These are phyloP conservation scores for Drosophila mercatorum DNA, from an alignment of 2,888 invertebrate genomes.

Conservation along the genomic window DNA sequence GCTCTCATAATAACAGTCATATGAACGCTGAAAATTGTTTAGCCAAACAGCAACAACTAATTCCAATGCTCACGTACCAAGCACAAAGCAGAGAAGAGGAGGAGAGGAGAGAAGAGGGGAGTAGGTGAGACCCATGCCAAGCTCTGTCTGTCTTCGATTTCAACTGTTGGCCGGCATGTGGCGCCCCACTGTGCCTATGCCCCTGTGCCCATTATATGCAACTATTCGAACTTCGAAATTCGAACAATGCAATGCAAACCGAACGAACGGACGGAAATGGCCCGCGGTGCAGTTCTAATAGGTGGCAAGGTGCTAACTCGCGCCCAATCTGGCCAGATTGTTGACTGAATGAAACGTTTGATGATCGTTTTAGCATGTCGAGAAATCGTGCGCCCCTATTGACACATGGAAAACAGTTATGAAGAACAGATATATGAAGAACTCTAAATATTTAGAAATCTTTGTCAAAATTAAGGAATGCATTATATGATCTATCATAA, in stretches of 20 bases:
- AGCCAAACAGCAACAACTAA: slow-evolving; percentile 55
- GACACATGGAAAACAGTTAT: not conserved
- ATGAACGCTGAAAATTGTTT: slow-evolving; percentile 49
- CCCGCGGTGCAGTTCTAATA: slow-evolving; percentile 47
- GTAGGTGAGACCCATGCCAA: slow-evolving; percentile 59
- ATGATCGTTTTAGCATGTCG: slow-evolving; percentile 57
- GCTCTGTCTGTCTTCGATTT: slow-evolving; percentile 42
- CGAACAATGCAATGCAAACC: slow-evolving; percentile 25
- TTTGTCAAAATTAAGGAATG: not conserved
- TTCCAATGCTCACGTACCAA: slow-evolving; percentile 65
- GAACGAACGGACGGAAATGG: slow-evolving; percentile 59
- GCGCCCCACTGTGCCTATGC: slow-evolving; percentile 21
- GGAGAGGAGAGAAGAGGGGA: slow-evolving; percentile 1
- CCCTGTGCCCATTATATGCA: slow-evolving; percentile 35
- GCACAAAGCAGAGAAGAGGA: slow-evolving; percentile 16
- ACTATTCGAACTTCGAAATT: slow-evolving; percentile 17
- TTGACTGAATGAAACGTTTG: slow-evolving; percentile 28
- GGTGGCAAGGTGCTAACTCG: slow-evolving; percentile 55
- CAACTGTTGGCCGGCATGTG: slow-evolving; percentile 22
- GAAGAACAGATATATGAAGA: not conserved
- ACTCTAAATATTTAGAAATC: not conserved
- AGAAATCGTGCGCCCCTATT: slow-evolving; percentile 57
- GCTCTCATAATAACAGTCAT: slow-evolving; percentile 56
- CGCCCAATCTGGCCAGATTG: slow-evolving; percentile 22
- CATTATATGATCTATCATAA: slow-evolving; percentile 1